A percentile compares a stretch with the other conserved stretches of the same genome.
phyloP scores from a whole-genome alignment of 2,888 invertebrate species.

The Phyllotreta striolata region DNA sequence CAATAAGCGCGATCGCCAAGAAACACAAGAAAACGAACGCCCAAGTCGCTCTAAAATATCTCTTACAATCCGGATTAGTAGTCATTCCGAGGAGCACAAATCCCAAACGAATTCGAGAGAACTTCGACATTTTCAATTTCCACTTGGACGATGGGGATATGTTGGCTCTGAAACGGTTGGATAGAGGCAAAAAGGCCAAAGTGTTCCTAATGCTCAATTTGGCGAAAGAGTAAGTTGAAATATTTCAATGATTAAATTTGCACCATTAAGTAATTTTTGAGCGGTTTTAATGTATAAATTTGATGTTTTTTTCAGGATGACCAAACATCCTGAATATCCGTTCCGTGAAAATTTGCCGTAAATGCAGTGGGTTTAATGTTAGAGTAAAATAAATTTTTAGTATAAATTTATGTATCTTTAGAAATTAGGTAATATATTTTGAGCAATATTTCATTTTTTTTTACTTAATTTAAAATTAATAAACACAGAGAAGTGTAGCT shows the following conservation, averaged over 20 bases:
- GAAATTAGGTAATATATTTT: too few species aligned
- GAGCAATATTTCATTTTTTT: too few species aligned
- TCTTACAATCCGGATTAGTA: constrained; percentile 73
- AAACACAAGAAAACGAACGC: constrained; percentile 73
- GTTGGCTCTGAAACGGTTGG: constrained; percentile 65
- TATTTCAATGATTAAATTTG: neutral
- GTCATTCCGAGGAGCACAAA: constrained; percentile 85
- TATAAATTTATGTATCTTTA: too few species aligned
- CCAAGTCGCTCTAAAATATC: constrained; percentile 74
- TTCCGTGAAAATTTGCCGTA: too few species aligned
- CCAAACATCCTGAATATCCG: too few species aligned
- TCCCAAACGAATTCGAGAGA: constrained; percentile 73
- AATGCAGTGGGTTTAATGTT: too few species aligned
- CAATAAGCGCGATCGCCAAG: constrained; percentile 64
- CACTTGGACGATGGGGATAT: constrained; percentile 69
- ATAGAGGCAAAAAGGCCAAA: constrained; percentile 70
- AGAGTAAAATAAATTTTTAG: too few species aligned
- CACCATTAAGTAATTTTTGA: neutral
- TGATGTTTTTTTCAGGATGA: too few species aligned
- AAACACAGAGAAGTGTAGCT: neutral
- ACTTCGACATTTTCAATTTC: constrained; percentile 78
- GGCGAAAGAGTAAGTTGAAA: constrained; percentile 32
- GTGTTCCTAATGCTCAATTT: constrained; percentile 69
- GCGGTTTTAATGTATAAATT: too few species aligned
- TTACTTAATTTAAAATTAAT: too few species aligned